These are phyloP conservation scores for Accipiter cooperii DNA, from an alignment of 2,113 vertebrate species.

Conservation along the genomic window DNA sequence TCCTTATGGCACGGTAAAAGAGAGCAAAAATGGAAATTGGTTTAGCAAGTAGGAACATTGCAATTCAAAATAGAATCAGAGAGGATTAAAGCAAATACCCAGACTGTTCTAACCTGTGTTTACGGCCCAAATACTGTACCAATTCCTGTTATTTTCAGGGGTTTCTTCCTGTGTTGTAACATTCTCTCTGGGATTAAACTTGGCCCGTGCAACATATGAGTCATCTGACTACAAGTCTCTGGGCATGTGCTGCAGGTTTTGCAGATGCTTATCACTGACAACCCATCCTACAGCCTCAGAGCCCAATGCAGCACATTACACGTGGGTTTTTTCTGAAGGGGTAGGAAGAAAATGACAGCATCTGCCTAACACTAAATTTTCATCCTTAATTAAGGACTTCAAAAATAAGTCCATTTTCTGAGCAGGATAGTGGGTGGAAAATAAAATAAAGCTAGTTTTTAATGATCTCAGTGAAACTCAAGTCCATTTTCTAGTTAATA, in stretches of 20 bases:
- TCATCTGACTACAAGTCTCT: not conserved
- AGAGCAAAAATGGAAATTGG: constrained; percentile 42
- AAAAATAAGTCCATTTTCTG: not conserved
- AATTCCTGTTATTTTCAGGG: constrained; percentile 27
- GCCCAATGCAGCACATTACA: not conserved
- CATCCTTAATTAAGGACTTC: not conserved
- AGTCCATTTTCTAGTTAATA: not conserved
- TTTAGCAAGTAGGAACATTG: constrained; percentile 57
- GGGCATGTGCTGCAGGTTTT: not conserved
- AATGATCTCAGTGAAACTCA: not conserved
- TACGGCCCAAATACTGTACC: constrained; percentile 41
- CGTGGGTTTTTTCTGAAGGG: not conserved
- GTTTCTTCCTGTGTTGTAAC: constrained; percentile 9
- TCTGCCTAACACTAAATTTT: not conserved
- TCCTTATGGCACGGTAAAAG: constrained; percentile 53
- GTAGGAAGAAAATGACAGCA: not conserved
- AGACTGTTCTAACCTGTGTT: constrained; percentile 51
- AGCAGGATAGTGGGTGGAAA: not conserved
- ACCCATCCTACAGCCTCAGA: not conserved
- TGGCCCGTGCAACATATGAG: not conserved
- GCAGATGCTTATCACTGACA: not conserved
- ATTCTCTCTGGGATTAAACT: constrained; percentile 16
- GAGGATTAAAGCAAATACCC: constrained; percentile 49
- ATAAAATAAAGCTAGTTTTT: not conserved
- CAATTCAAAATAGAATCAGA: constrained; percentile 66